Conservation (phyloP, 2,113 vertebrate species). For the Speoplatyrhinus poulsoni region DNA sequence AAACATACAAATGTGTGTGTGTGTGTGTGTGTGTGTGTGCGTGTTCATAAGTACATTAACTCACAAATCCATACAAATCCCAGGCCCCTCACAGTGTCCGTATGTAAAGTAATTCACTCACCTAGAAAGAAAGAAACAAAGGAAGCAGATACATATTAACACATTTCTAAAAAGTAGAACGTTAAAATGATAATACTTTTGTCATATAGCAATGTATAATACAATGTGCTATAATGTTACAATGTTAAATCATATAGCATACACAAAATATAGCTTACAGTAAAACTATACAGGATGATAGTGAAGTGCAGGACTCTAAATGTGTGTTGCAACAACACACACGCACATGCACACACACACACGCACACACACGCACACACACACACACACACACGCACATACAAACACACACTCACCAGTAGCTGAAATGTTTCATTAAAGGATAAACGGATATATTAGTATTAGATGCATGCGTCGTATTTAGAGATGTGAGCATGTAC, state of each 20-base stretch:
- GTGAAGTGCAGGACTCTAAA: too few species aligned
- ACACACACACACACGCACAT: constrained; percentile 20
- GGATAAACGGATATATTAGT: not conserved
- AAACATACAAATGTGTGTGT: constrained; percentile 1
- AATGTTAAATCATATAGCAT: not conserved
- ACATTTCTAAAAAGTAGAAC: not conserved
- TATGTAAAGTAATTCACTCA: constrained; percentile 41
- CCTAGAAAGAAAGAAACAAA: constrained; percentile 43
- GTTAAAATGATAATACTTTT: not conserved
- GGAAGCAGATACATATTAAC: not conserved
- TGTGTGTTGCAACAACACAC: not conserved
- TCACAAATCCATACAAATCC: constrained; percentile 37
- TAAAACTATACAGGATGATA: not conserved
- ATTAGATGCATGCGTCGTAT: not conserved
- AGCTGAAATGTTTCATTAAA: not conserved
- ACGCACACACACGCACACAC: not conserved
- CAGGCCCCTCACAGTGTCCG: constrained; percentile 6
- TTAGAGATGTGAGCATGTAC: constrained; percentile 23
- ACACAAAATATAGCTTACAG: not conserved
- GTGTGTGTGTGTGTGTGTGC: not conserved
- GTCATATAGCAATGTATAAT: not conserved
- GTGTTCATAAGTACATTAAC: constrained; percentile 13
- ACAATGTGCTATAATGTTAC: not conserved
- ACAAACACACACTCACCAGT: constrained; percentile 12
- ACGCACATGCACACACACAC: not conserved